Conservation (phyloP, 2,113 vertebrate genomes). For the Seriola quinqueradiata region DNA sequence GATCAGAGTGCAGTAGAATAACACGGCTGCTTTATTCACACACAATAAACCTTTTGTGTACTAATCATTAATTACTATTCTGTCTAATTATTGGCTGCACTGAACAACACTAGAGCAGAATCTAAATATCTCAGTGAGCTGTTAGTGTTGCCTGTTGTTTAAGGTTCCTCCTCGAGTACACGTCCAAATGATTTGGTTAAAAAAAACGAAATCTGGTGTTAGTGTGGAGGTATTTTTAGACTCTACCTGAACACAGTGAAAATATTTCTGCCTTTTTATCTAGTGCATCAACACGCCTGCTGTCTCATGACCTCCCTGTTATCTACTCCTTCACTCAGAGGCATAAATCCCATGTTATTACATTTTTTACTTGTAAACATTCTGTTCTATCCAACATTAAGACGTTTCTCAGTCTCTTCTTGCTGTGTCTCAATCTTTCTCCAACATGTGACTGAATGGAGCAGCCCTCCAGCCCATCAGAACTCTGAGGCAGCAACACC, state of each 20-base stretch:
- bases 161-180: background rate
- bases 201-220: constrained; percentile 1
- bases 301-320: background rate
- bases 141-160: background rate
- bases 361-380: background rate
- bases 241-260: background rate
- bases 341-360: too few species aligned
- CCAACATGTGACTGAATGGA: constrained; percentile 10
- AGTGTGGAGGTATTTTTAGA: constrained; percentile 10
- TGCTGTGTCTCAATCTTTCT: background rate
- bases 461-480: constrained; percentile 82
- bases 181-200: too few species aligned
- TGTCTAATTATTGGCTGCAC: constrained; percentile 12
- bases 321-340: background rate
- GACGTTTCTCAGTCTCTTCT: background rate
- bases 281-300: background rate
- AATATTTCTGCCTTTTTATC: background rate
- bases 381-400: background rate
- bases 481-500: constrained; percentile 79
- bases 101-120: background rate
- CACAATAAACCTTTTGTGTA: constrained; percentile 39
- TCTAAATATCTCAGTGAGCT: background rate
- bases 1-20: constrained; percentile 6
- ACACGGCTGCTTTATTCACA: constrained; percentile 20
- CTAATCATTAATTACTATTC: background rate